Conservation (phyloP, 2,113 vertebrate genomes). For the Atractosteus spatula region DNA sequence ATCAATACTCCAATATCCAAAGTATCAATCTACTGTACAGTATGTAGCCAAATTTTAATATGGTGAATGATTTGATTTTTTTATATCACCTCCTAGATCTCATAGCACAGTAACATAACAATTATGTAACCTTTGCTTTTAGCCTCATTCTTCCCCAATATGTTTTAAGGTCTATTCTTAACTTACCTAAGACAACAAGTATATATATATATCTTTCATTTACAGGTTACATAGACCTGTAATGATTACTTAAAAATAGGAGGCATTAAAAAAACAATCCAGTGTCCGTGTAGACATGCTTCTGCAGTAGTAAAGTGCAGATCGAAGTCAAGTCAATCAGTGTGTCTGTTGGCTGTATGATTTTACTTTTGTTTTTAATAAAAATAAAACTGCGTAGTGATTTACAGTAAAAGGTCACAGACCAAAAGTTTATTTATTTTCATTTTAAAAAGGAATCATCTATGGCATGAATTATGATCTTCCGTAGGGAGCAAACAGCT, state of each 20-base stretch:
- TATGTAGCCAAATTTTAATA: too few relatives aligned
- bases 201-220: too few relatives aligned
- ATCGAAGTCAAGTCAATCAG: slow-evolving; percentile 8
- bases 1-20: too few relatives aligned
- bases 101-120: too few relatives aligned
- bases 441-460: slow-evolving; percentile 17
- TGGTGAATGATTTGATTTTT: too few relatives aligned
- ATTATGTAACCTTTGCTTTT: too few relatives aligned
- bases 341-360: slow-evolving; percentile 12
- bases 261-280: slow-evolving; percentile 5
- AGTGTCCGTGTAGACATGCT: slow-evolving; percentile 8
- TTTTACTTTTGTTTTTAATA: slow-evolving; percentile 15
- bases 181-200: too few relatives aligned
- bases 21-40: too few relatives aligned
- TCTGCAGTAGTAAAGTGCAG: slow-evolving; percentile 15
- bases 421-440: slow-evolving; percentile 12
- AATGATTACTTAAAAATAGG: slow-evolving; percentile 6
- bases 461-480: slow-evolving; percentile 5
- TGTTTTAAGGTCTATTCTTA: too few relatives aligned
- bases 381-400: slow-evolving; percentile 15
- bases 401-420: slow-evolving; percentile 16
- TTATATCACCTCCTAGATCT: too few relatives aligned
- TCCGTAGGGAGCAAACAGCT: slow-evolving; percentile 6
- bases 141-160: too few relatives aligned
- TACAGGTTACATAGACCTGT: too few relatives aligned